Percentiles rank a stretch among this genome's conserved stretches.
Conservation (phyloP, 2,113 vertebrate genomes). For the Proterorhinus semilunaris region DNA sequence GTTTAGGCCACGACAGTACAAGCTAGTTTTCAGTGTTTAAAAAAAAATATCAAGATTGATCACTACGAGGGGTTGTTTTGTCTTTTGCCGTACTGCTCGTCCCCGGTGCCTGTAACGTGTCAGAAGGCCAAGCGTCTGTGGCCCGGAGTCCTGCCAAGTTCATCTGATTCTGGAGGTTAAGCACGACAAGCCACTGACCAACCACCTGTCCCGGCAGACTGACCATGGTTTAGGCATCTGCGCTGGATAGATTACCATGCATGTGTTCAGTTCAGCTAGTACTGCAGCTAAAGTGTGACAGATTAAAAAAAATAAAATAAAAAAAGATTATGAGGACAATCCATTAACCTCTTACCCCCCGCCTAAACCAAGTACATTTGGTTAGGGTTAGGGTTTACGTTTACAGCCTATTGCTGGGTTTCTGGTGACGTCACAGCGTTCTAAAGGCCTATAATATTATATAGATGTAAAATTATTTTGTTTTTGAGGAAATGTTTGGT, state of each 20-base stretch:
- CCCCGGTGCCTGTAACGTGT: constrained; percentile 19
- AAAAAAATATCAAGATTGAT: too few relatives aligned
- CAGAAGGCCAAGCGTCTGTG: constrained; percentile 44
- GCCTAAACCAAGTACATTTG: too few relatives aligned
- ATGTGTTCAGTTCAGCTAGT: neutral
- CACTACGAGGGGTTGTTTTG: neutral
- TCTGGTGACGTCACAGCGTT: too few relatives aligned
- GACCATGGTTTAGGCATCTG: constrained; percentile 9
- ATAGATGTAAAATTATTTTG: too few relatives aligned
- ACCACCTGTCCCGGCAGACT: constrained; percentile 45
- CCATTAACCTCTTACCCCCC: too few relatives aligned
- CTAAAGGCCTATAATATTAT: too few relatives aligned
- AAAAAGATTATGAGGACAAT: too few relatives aligned
- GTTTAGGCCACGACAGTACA: too few relatives aligned
- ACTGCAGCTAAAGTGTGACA: neutral
- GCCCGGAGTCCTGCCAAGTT: constrained; percentile 34
- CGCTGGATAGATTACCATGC: constrained; percentile 5
- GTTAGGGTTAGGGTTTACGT: too few relatives aligned
- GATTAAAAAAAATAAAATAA: neutral
- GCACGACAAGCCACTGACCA: constrained; percentile 34
- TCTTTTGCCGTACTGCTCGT: neutral
- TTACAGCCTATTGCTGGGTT: too few relatives aligned
- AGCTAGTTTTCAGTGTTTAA: too few relatives aligned
- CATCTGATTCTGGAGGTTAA: constrained; percentile 49
- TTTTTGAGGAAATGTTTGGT: too few relatives aligned